A percentile compares a stretch with the other conserved stretches of the same genome.
Conservation (phyloP, 30 jellyfish, hydroid and myxozoan genomes). For the Aurelia coerulea region DNA sequence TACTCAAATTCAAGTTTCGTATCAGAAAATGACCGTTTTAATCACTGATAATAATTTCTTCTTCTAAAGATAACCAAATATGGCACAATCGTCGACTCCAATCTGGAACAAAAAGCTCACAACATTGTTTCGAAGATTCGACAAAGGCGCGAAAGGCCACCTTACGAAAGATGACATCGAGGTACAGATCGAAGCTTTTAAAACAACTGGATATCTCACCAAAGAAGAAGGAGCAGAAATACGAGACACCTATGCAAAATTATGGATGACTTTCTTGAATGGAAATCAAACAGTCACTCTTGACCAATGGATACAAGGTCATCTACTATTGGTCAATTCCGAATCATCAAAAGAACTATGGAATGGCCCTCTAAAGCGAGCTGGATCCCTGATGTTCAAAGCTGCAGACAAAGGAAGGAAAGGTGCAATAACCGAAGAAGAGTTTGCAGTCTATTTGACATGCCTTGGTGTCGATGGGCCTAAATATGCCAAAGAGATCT, state of each 20-base stretch:
- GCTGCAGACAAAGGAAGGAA: slow-evolving; percentile 59
- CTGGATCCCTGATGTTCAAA: slow-evolving; percentile 54
- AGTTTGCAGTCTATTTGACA: slow-evolving; percentile 27
- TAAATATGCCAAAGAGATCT: slow-evolving; percentile 15
- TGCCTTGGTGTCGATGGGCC: slow-evolving; percentile 60
- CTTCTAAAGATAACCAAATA: too few relatives aligned
- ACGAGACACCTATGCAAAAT: slow-evolving; percentile 5
- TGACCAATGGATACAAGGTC: slow-evolving; percentile 48
- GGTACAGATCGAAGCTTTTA: slow-evolving; percentile 40
- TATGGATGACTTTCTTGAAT: slow-evolving; percentile 45
- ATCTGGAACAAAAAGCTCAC: slow-evolving; percentile 50
- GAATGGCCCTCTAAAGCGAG: slow-evolving; percentile 44
- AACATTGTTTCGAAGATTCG: slow-evolving; percentile 44
- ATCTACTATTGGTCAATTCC: neutral
- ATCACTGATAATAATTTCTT: too few relatives aligned
- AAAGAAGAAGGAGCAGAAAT: slow-evolving; percentile 25
- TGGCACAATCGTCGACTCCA: neutral
- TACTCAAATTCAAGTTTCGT: too few relatives aligned
- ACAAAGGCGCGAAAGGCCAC: slow-evolving; percentile 43
- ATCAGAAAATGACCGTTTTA: too few relatives aligned
- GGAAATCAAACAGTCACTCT: slow-evolving; percentile 25
- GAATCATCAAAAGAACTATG: slow-evolving; percentile 12
- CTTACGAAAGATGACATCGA: slow-evolving; percentile 43
- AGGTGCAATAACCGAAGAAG: slow-evolving; percentile 47
- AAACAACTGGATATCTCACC: slow-evolving; percentile 37